Conservation (phyloP, 2,888 invertebrate species). For the Schrankia costaestrigalis region DNA sequence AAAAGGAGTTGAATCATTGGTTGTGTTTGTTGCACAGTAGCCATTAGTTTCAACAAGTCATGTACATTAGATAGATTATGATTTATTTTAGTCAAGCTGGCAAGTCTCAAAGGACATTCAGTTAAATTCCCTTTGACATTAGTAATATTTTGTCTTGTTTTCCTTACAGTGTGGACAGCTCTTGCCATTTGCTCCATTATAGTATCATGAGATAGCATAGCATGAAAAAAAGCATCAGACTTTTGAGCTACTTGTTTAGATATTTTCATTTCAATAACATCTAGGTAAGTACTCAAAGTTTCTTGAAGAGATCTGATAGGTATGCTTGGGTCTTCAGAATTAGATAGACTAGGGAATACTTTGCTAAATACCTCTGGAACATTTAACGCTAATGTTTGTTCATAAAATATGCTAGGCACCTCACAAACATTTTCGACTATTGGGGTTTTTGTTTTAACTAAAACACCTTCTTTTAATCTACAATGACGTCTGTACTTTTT, state of each 20-base stretch:
- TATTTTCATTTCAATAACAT: slow-evolving; percentile 96
- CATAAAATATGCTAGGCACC: slow-evolving; percentile 93
- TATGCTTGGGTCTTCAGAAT: slow-evolving; percentile 81
- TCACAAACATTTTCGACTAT: slow-evolving; percentile 79
- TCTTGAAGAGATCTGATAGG: slow-evolving; percentile 89
- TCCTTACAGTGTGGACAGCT: slow-evolving; percentile 88
- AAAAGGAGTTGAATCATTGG: slow-evolving; percentile 96
- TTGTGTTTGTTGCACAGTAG: slow-evolving; percentile 98
- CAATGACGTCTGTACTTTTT: slow-evolving; percentile 84
- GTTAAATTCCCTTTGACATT: slow-evolving; percentile 90
- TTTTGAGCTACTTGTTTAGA: slow-evolving; percentile 96
- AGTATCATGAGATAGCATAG: slow-evolving; percentile 98
- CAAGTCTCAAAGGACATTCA: slow-evolving; percentile 88
- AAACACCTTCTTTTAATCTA: slow-evolving; percentile 72
- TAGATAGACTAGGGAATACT: slow-evolving; percentile 87
- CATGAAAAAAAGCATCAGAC: slow-evolving; percentile 98
- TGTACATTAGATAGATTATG: slow-evolving; percentile 84
- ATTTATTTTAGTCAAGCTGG: slow-evolving; percentile 85
- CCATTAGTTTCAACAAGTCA: slow-evolving; percentile 92
- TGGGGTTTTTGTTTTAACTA: slow-evolving; percentile 65
- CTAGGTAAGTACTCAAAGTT: slow-evolving; percentile 95
- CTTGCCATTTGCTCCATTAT: slow-evolving; percentile 96
- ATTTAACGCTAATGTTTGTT: slow-evolving; percentile 88
- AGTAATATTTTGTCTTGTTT: slow-evolving; percentile 87
- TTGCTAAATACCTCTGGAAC: slow-evolving; percentile 90